phyloP scores from a whole-genome alignment of 2,797 vertebrate species.

The Gastrophryne carolinensis region DNA sequence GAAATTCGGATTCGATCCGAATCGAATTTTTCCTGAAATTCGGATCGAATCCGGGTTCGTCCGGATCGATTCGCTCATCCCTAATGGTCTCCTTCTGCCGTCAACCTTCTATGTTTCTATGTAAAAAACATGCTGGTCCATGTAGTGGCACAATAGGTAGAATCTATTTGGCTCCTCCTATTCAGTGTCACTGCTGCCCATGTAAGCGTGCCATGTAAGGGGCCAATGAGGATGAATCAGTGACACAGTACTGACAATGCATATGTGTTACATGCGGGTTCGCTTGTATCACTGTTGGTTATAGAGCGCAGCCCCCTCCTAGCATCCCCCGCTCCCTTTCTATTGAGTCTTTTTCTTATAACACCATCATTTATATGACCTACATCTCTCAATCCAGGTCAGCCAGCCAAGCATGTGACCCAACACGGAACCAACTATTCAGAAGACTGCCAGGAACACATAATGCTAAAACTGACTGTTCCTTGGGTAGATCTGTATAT shows the following conservation, averaged over 20 bases:
- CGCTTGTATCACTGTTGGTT: background rate
- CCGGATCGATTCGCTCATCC: too few species aligned
- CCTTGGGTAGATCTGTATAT: background rate
- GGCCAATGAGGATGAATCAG: too few species aligned
- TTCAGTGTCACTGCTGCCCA: too few species aligned
- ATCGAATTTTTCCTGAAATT: too few species aligned
- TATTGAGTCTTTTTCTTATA: conserved; percentile 16
- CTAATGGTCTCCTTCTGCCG: too few species aligned
- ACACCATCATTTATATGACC: conserved; percentile 18
- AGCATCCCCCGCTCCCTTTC: background rate
- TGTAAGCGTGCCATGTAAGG: too few species aligned
- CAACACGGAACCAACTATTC: background rate
- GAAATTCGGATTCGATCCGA: too few species aligned
- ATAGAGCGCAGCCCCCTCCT: background rate
- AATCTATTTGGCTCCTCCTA: too few species aligned
- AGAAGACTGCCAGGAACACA: background rate
- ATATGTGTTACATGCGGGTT: background rate
- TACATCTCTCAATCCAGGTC: conserved; percentile 42
- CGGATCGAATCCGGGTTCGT: too few species aligned
- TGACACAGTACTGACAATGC: background rate
- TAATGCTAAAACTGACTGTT: background rate
- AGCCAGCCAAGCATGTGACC: conserved; percentile 29
- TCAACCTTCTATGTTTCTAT: too few species aligned
- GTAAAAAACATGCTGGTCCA: too few species aligned
- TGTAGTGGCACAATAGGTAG: too few species aligned